Base-by-base conservation (phyloP, 2,888 invertebrate genomes). In the Synergus itoensis region DNA sequence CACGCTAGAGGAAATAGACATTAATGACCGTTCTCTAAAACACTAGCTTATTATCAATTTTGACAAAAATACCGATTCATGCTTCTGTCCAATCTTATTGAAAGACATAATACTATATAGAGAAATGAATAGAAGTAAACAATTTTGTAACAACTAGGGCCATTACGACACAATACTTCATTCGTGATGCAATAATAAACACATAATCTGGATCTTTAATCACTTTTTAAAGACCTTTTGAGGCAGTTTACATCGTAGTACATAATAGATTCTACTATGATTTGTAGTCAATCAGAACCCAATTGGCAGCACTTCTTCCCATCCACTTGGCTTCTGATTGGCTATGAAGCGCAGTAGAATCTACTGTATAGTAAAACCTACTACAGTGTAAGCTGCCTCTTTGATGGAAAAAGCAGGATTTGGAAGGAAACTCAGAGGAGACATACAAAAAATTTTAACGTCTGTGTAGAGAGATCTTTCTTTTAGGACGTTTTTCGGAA, bases 1-100 rank as follows among this genome's bases (percentile, higher is more conserved):
- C 98, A 98, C 88, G 98, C 98, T 96, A 92, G 86, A 91, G 87
- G 89, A 89, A 88, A 85, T 73, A 60, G 64, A 75, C 67, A 18
- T 80, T 76, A 78, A 60, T 36, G 16, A 57, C 40, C 48, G 16
- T 57, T 79, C 53, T 41, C 9, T 41, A 18, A 21, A 48, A 45
- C 16, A 45, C 8, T 14, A 28, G 62, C 1, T 21, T 28, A 14
- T 9, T 60, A 21, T 21, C 12, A 14, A 28, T 62, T 28, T 62
- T 62, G 62, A 62, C 28, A 64, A 18, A 60, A 43, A 60, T 41
- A 77, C 64, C 53, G 64, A 67, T 43, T 77, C 57, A 60, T 77
- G 76, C 76, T 69, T 45, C 78, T 79, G 83, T 80, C 67, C 79
- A 75, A 64, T 80, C 80, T 84, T 81, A 84, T 86, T 86, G 84